These are phyloP conservation scores for Stomatorhinus walkeri DNA, from an alignment of 2,797 vertebrate genomes.

Conservation along the genomic window DNA sequence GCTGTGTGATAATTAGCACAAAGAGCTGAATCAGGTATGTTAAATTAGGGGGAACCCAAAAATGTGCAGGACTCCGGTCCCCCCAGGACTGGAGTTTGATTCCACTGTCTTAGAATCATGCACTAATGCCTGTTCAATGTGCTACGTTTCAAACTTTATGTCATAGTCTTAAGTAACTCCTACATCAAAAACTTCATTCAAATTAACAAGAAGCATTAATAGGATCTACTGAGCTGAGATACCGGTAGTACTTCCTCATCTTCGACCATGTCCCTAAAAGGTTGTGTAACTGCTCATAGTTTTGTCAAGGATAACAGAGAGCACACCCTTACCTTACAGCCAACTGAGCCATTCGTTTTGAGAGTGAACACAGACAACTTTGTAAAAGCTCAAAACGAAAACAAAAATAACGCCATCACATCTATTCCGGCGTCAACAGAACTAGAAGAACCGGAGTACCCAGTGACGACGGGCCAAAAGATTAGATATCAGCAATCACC, in stretches of 20 bases:
- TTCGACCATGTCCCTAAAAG: not conserved
- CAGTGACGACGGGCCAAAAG: not conserved
- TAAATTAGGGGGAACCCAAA: not conserved
- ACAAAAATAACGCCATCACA: not conserved
- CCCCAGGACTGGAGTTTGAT: not conserved
- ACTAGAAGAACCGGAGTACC: not conserved
- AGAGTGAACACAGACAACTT: not conserved
- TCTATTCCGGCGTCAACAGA: not conserved
- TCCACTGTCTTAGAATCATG: not conserved
- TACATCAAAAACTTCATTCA: not conserved
- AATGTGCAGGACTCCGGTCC: not conserved
- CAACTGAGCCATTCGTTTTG: not conserved
- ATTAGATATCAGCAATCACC: not conserved
- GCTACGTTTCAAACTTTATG: not conserved
- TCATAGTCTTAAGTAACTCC: not conserved
- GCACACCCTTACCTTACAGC: not conserved
- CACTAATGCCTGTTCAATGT: not conserved
- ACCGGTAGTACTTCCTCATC: not conserved
- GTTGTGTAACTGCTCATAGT: not conserved
- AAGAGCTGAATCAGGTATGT: not conserved
- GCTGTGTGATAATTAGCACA: not conserved
- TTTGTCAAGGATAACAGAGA: not conserved
- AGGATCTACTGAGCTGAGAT: not conserved
- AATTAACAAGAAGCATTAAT: not conserved
- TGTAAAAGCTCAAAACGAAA: not conserved